A percentile compares a stretch with the other conserved stretches of the same genome.
These are phyloP conservation scores for Drosophila paucipuncta DNA, from an alignment of 2,888 invertebrate species.

Conservation along the genomic window DNA sequence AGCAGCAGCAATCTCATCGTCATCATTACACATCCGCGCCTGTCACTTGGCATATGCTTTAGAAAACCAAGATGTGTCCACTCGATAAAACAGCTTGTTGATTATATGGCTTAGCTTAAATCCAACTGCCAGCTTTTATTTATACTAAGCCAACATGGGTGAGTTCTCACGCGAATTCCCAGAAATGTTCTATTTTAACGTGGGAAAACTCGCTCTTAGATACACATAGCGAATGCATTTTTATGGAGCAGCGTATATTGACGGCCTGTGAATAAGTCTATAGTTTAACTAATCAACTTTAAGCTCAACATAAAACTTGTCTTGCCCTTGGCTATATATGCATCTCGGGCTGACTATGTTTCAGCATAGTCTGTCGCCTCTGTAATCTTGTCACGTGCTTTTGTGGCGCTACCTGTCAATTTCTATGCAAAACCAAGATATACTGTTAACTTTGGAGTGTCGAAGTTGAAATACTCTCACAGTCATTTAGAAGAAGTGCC, in stretches of 20 bases:
- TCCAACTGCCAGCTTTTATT: conserved; percentile 24
- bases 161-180: conserved; percentile 13
- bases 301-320: background rate
- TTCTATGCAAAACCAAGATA: background rate
- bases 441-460: background rate
- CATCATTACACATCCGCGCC: conserved; percentile 9
- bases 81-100: conserved; percentile 31
- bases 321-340: background rate
- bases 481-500: background rate
- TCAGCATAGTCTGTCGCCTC: background rate
- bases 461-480: background rate
- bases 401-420: background rate
- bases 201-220: conserved; percentile 12
- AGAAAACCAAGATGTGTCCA: conserved; percentile 25
- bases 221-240: background rate
- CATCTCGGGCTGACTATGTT: background rate
- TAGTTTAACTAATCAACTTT: background rate
- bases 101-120: conserved; percentile 18
- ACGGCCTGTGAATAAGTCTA: background rate
- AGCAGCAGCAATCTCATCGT: background rate
- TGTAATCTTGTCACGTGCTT: background rate
- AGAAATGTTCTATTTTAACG: conserved; percentile 9
- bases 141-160: conserved; percentile 10
- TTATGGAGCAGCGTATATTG: background rate
- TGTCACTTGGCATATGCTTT: conserved; percentile 27